Base-by-base conservation (phyloP, 2,888 invertebrate species). In the Anarsia innoxiella region DNA sequence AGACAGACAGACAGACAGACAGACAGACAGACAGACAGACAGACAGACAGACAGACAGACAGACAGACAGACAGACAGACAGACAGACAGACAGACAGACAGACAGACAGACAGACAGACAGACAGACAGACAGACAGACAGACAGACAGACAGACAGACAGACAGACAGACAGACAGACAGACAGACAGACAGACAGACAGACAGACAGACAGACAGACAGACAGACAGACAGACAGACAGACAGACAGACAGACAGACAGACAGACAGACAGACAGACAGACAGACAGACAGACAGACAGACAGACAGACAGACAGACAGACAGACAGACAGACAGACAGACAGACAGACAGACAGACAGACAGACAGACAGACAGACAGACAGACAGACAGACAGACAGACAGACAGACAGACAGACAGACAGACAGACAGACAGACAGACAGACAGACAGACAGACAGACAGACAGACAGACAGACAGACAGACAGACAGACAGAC, bases 101-200 rank as follows among this genome's bases (percentile, higher is more conserved):
- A 23, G 35, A 27, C 12, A 23, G 35, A 27, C 19, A 23, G 35
- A 27, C 8, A 23, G 35, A 16, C 19, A 23, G 35, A 27, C 12
- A 23, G 35, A 27, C 19, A 23, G 27, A 27, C 12, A 23, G 35
- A 16, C 11, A 23, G 35, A 27, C 8, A 23, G 35, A 27, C 19
- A 23, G 35, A 27, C 9, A 23, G 35, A 27, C n/a, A 23, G 35
- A 27, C 12, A 23, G 35, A 16, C 11, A 23, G 35, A 27, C 3
- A 23, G 35, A 27, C 19, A 23, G 35, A 27, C 3, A 23, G 35
- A 27, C 4, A 23, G 35, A 27, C 12, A 23, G 35, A 27, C 11
- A 23, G 35, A 27, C 8, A 23, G 35, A 27, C 19, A 23, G 35
- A 27, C 9, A 23, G 35, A 27, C n/a, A 23, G 35, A 27, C 12